Evolutionary conservation across 2,797 vertebrate species (phyloP).

Genomic region (Otolemur crassicaudatus): DNA sequence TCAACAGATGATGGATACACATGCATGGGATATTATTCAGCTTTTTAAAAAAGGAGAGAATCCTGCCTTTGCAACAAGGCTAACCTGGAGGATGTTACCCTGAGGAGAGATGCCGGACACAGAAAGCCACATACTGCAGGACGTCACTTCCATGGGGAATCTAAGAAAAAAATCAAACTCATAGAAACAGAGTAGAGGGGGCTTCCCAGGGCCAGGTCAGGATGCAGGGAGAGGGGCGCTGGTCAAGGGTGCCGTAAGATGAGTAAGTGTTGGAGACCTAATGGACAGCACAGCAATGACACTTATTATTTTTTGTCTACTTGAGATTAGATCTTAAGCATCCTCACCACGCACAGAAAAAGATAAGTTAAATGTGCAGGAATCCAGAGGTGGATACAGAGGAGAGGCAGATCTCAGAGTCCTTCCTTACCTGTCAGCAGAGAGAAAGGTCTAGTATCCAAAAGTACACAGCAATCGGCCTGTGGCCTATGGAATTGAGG

Average conservation of each 20-base stretch:
- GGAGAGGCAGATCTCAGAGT: neutral
- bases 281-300: neutral
- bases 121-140: neutral
- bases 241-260: neutral
- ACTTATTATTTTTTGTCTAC: neutral
- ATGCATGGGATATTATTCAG: neutral
- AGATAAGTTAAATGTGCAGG: neutral
- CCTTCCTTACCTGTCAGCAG: neutral
- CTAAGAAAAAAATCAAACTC: neutral
- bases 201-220: too few species aligned
- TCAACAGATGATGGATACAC: neutral
- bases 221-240: neutral
- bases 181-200: neutral
- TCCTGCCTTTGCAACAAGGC: neutral
- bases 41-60: neutral
- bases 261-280: neutral
- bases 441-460: neutral
- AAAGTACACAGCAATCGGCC: neutral
- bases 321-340: neutral
- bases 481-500: rapidly evolving
- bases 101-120: neutral
- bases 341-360: neutral
- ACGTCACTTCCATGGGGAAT: neutral
- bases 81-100: neutral
- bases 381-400: rapidly evolving